Conservation (phyloP, 1,140 invertebrate genomes). For the Diorhabda sublineata region DNA sequence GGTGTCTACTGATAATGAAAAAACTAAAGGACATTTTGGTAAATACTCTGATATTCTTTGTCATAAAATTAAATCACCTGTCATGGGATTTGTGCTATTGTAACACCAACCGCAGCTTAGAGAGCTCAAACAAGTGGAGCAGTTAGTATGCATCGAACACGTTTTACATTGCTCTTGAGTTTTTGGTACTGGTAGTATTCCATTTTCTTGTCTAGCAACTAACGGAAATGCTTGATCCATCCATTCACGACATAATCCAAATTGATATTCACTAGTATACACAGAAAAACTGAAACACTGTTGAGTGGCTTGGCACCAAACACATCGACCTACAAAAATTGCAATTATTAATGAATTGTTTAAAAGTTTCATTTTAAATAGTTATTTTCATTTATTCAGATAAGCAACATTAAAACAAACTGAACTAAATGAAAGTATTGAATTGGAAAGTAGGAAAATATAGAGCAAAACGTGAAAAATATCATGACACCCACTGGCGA, state of each 20-base stretch:
- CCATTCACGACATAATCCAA: constrained; percentile 89
- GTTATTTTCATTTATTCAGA: background rate
- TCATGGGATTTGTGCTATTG: constrained; percentile 78
- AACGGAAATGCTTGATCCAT: constrained; percentile 67
- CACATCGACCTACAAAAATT: constrained; percentile 59
- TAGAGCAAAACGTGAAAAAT: too few relatives aligned
- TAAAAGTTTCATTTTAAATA: background rate
- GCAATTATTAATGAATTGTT: background rate
- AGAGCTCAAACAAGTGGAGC: constrained; percentile 73
- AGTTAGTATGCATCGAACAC: constrained; percentile 72
- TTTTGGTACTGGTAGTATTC: constrained; percentile 46
- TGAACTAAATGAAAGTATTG: too few relatives aligned
- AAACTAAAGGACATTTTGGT: too few relatives aligned
- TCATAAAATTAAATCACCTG: constrained; percentile 51
- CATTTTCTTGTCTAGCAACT: constrained; percentile 38
- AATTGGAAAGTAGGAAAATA: too few relatives aligned
- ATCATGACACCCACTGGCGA: too few relatives aligned
- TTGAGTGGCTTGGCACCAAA: constrained; percentile 89
- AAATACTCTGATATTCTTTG: too few relatives aligned
- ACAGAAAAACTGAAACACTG: constrained; percentile 93
- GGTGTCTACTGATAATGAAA: too few relatives aligned
- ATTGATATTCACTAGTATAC: constrained; percentile 90
- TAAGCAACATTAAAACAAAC: too few relatives aligned
- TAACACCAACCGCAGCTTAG: constrained; percentile 94
- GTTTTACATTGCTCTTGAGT: constrained; percentile 69